Evolutionary conservation across 2,113 vertebrate genomes (phyloP), one percentile per base, ranked within the genome.

Genomic region (Ochotona princeps): DNA sequence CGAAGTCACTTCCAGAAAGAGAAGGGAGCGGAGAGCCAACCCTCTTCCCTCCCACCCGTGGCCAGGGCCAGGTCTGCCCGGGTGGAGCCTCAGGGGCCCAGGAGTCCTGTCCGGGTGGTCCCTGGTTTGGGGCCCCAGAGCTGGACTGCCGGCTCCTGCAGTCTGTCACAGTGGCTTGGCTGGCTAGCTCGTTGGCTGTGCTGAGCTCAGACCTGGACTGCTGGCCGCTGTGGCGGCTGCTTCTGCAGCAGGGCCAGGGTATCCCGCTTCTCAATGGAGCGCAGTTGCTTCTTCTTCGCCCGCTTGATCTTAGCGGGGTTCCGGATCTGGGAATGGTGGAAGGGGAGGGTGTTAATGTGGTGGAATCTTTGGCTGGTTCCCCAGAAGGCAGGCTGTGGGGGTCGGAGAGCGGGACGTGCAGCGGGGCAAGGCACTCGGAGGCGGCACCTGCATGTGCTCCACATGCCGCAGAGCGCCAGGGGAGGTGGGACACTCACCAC

Each of bases 231-330:
- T 15, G 82, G 65, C 0, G 96, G 96, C 0, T 49, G 70, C 78
- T 97, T 98, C 96, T 99, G 98, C 76, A 99, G 97, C 96, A 98
- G 89, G 2, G 97, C 95, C 90, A 99, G 97, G 0, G 99, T 99
- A 92, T 99, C 99, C 92, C 99, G 97, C 97, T 99, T 99, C 95
- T 99, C 98, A 4, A 99, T 97, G 65, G 98, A 97, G 75, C 99
- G 98, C 28, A 99, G 98, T 26, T 99, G 99, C 94, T 99, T 98
- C 98, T 99, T 99, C 98, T 99, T 99, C 32, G 98, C 99, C 83
- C 99, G 97, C 97, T 99, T 99, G 66, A 99, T 98, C 96, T 99
- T 99, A 63, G 98, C 7, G 0, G 99, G 99, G 96, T 99, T 99
- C 7, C 98, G 98, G 97, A 99, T 99, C 99, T 99, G 96, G 28